phyloP scores from a whole-genome alignment of 2,888 invertebrate genomes.

The Euplagia quadripunctaria region DNA sequence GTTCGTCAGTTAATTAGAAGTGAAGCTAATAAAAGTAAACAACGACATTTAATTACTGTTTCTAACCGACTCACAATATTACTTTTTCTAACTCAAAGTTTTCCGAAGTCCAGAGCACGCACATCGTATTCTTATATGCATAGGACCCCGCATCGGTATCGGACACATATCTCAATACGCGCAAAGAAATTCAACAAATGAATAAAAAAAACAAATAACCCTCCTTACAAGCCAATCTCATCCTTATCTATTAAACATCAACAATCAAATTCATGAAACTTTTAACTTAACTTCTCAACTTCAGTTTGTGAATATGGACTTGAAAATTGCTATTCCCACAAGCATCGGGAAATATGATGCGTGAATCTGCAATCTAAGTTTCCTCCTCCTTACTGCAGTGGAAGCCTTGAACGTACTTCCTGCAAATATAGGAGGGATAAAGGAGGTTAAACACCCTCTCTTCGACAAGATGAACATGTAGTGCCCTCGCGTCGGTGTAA shows the following conservation, averaged over 20 bases:
- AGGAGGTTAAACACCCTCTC: not conserved
- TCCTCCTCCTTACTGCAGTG: not conserved
- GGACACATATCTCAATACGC: too few relatives aligned
- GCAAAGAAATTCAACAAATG: not conserved
- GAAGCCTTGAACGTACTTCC: not conserved
- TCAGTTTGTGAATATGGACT: not conserved
- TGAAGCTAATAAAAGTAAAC: too few relatives aligned
- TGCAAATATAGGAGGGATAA: not conserved
- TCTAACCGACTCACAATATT: too few relatives aligned
- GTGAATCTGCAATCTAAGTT: not conserved
- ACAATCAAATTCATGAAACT: not conserved
- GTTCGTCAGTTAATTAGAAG: too few relatives aligned
- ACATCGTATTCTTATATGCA: too few relatives aligned
- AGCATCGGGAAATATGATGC: not conserved
- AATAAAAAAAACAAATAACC: not conserved
- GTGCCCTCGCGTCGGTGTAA: not conserved
- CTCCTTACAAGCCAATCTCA: not conserved
- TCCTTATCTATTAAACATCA: not conserved
- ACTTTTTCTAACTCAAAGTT: too few relatives aligned
- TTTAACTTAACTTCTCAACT: not conserved
- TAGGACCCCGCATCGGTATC: too few relatives aligned
- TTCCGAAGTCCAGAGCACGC: too few relatives aligned
- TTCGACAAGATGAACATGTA: conserved; percentile 3
- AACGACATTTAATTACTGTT: too few relatives aligned
- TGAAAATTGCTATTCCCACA: not conserved